These are phyloP conservation scores for Piscicola geometra DNA, from an alignment of 2,888 invertebrate species.

Conservation along the genomic window DNA sequence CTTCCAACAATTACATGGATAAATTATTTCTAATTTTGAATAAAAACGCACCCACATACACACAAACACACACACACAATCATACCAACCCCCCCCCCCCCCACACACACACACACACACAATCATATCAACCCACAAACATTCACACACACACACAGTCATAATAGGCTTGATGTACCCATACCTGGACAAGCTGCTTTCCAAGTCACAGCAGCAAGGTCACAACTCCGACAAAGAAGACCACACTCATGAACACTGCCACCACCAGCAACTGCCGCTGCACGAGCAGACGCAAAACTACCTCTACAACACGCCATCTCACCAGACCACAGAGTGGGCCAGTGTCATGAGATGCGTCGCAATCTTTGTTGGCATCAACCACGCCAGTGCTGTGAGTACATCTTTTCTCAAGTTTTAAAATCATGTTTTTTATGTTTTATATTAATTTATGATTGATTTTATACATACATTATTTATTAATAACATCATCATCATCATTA, in stretches of 20 bases:
- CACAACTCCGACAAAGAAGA: no score
- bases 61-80: no score
- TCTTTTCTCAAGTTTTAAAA: conserved; percentile 36
- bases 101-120: no score
- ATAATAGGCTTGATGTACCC: conserved; percentile 56
- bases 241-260: not conserved
- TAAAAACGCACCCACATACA: no score
- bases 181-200: conserved; percentile 53
- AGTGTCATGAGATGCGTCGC: conserved; percentile 58
- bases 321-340: conserved; percentile 55
- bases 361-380: conserved; percentile 58
- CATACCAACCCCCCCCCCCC: no score
- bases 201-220: conserved; percentile 49
- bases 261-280: not conserved
- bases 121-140: no score
- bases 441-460: not conserved
- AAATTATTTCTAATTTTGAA: not conserved
- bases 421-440: not conserved
- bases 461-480: not conserved
- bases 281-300: not conserved
- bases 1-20: not conserved
- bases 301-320: not conserved
- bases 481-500: not conserved
- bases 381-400: conserved; percentile 58
- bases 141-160: no score